Percentiles rank a stretch among this genome's conserved stretches.
Evolutionary conservation across 2,888 invertebrate species (phyloP).

Genomic region (Trilocha varians): DNA sequence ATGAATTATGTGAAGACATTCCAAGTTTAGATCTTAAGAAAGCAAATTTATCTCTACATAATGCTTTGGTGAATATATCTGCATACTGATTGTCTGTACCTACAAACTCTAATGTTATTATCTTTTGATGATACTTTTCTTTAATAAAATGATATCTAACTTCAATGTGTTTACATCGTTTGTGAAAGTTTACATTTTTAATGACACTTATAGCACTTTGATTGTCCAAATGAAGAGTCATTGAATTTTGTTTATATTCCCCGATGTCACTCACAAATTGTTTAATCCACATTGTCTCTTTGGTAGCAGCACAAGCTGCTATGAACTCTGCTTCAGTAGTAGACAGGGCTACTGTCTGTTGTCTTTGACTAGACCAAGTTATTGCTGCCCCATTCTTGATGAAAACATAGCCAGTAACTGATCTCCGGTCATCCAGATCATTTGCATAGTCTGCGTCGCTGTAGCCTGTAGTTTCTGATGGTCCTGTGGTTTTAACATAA

Average conservation of each 20-base stretch:
- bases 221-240: constrained; percentile 1
- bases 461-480: neutral
- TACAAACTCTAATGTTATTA: neutral
- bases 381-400: constrained; percentile 5
- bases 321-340: constrained; percentile 2
- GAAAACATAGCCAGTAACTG: constrained; percentile 2
- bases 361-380: neutral
- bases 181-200: constrained; percentile 10
- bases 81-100: neutral
- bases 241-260: neutral
- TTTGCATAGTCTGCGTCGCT: constrained; percentile 5
- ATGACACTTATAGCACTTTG: constrained; percentile 9
- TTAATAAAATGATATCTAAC: constrained; percentile 11
- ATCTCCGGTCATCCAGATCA: neutral
- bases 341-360: neutral
- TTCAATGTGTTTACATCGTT: constrained; percentile 12
- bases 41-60: neutral
- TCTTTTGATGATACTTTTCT: neutral
- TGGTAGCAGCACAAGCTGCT: constrained; percentile 4
- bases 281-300: constrained; percentile 1
- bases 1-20: too few species aligned
- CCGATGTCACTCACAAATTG: neutral
- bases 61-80: constrained; percentile 2
- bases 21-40: neutral
- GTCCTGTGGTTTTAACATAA: neutral